Conservation (phyloP, 2,113 vertebrate genomes). For the Coregonus clupeaformis region DNA sequence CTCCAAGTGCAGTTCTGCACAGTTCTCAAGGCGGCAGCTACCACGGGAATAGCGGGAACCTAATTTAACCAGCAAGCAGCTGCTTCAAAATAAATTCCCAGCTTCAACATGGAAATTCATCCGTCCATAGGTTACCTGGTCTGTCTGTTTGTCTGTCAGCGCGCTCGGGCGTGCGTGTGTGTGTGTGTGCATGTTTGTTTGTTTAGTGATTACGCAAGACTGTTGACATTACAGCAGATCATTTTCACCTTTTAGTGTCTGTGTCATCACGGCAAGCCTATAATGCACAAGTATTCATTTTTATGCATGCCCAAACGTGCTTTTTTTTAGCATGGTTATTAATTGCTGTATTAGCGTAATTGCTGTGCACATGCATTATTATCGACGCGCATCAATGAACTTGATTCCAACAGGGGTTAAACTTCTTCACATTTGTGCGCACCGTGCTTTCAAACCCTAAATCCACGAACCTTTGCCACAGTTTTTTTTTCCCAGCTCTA, state of each 20-base stretch:
- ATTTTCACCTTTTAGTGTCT: too few relatives aligned
- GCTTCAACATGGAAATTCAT: background rate
- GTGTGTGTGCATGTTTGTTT: background rate
- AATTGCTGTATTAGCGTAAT: background rate
- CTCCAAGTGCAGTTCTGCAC: constrained; percentile 25
- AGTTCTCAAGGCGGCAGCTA: constrained; percentile 53
- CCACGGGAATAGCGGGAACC: constrained; percentile 55
- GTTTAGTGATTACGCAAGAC: background rate
- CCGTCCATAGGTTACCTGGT: background rate
- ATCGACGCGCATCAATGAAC: background rate
- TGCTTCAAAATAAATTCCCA: constrained; percentile 9
- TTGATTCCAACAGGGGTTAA: background rate
- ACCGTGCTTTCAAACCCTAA: constrained; percentile 3
- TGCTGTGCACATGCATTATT: background rate
- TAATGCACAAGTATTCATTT: too few relatives aligned
- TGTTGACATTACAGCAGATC: too few relatives aligned
- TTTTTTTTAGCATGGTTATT: too few relatives aligned
- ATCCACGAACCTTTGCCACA: constrained; percentile 56
- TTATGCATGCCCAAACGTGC: too few relatives aligned
- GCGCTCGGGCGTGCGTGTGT: background rate
- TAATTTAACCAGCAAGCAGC: constrained; percentile 43
- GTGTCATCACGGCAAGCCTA: too few relatives aligned
- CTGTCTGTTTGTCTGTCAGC: background rate
- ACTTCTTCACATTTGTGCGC: background rate
- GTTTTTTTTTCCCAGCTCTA: constrained; percentile 64